A percentile compares a stretch with the other conserved stretches of the same genome.
phyloP scores from a whole-genome alignment of 1,140 invertebrate species.

The Galendromus occidentalis region DNA sequence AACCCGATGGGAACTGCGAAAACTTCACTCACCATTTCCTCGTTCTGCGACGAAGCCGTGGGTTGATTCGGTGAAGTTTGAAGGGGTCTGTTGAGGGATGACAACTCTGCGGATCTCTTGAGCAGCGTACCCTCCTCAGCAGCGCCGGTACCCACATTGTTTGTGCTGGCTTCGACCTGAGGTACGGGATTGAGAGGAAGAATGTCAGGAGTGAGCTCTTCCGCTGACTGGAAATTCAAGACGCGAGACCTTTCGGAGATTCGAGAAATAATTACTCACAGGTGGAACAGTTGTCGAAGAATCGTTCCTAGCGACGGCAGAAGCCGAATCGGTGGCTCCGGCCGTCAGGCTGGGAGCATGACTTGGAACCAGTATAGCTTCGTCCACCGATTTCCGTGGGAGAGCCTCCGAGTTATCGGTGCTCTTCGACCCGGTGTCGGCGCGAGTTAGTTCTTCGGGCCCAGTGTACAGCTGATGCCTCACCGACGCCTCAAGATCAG shows the following conservation, averaged over 20 bases:
- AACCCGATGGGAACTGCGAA: background rate
- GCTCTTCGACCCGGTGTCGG: background rate
- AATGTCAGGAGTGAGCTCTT: too few species aligned
- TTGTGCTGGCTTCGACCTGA: conserved; percentile 3
- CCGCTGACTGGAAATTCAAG: too few species aligned
- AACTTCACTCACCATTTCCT: background rate
- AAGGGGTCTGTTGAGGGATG: conserved; percentile 6
- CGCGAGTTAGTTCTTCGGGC: background rate
- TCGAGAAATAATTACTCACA: background rate
- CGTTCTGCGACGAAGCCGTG: background rate
- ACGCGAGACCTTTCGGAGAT: too few species aligned
- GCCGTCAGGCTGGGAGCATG: background rate
- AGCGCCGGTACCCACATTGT: conserved; percentile 1
- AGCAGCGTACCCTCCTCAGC: conserved; percentile 10
- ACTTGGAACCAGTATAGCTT: background rate
- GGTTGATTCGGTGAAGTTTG: conserved; percentile 9
- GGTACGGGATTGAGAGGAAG: too few species aligned
- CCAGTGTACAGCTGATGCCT: background rate
- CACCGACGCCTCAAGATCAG: background rate
- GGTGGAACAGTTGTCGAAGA: background rate
- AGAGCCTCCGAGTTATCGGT: background rate
- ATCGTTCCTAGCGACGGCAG: background rate
- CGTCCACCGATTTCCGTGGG: background rate
- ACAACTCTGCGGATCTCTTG: background rate
- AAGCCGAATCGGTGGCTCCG: background rate